Percentiles rank a stretch among this genome's conserved stretches.
These are phyloP conservation scores for Thalassaphorura encarpata DNA, from an alignment of 1,140 invertebrate species.

Conservation along the genomic window DNA sequence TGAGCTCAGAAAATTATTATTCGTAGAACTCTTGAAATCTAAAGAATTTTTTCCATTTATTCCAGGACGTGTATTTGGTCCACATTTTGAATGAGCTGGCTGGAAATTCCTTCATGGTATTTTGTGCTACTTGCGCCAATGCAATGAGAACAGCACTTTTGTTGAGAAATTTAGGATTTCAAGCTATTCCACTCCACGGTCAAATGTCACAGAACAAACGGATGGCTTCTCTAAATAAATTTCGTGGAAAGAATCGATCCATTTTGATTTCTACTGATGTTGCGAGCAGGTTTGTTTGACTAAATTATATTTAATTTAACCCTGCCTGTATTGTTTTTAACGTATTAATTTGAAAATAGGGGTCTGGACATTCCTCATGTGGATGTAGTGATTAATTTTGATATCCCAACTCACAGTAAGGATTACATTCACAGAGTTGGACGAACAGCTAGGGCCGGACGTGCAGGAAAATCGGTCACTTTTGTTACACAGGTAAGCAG, in stretches of 20 bases:
- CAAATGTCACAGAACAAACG: constrained; percentile 95
- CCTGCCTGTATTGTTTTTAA: background rate
- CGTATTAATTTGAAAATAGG: constrained; percentile 44
- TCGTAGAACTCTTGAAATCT: background rate
- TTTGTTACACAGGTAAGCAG: constrained; percentile 65
- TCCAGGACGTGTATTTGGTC: constrained; percentile 88
- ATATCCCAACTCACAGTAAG: constrained; percentile 91
- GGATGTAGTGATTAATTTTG: constrained; percentile 94
- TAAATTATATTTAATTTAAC: background rate
- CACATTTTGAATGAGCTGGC: constrained; percentile 91
- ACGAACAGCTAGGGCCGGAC: constrained; percentile 86
- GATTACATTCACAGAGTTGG: constrained; percentile 96
- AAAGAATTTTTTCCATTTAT: constrained; percentile 28
- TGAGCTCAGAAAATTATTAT: background rate
- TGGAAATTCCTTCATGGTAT: constrained; percentile 95
- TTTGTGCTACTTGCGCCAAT: constrained; percentile 87
- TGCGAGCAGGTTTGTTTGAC: constrained; percentile 64
- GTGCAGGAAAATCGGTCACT: constrained; percentile 70
- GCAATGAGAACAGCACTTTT: constrained; percentile 80
- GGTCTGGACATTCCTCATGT: constrained; percentile 98
- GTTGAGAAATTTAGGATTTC: constrained; percentile 74
- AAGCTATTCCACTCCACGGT: constrained; percentile 91
- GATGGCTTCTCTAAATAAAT: constrained; percentile 82
- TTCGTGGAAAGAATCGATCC: constrained; percentile 74
- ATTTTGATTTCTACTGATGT: constrained; percentile 96